A percentile compares a stretch with the other conserved stretches of the same genome.
Conservation (phyloP, 1,140 invertebrate genomes). For the Tribolium madens region DNA sequence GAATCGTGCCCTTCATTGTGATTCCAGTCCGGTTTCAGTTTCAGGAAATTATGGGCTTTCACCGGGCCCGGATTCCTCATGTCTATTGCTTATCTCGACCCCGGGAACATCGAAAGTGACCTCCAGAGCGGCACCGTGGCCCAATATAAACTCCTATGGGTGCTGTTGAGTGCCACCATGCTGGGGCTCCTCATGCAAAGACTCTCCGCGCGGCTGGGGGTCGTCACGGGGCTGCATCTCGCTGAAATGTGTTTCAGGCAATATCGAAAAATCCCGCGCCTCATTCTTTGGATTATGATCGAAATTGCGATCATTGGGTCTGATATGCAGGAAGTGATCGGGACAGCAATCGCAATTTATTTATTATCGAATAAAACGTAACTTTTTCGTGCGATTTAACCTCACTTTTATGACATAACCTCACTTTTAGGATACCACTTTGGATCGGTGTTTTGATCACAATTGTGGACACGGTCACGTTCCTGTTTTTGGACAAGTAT, state of each 20-base stretch:
- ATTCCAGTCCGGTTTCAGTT: conserved; percentile 78
- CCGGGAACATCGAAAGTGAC: conserved; percentile 95
- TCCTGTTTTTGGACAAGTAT: conserved; percentile 92
- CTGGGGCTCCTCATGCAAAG: conserved; percentile 91
- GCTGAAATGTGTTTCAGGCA: conserved; percentile 87
- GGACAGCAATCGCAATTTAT: conserved; percentile 91
- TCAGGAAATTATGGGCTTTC: conserved; percentile 92
- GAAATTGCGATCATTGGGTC: conserved; percentile 95
- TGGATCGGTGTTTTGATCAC: conserved; percentile 92
- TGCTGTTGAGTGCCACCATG: conserved; percentile 87
- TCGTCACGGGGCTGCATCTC: conserved; percentile 78
- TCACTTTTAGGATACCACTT: conserved; percentile 78
- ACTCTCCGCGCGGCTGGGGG: conserved; percentile 82
- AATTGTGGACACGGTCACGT: conserved; percentile 91
- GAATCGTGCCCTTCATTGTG: neutral
- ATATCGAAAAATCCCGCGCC: conserved; percentile 82
- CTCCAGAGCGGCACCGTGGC: conserved; percentile 86
- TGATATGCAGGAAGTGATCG: conserved; percentile 95
- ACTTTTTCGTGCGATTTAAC: conserved; percentile 22
- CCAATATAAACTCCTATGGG: conserved; percentile 87
- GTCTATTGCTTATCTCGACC: conserved; percentile 95
- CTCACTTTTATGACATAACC: conserved; percentile 4
- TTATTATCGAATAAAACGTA: conserved; percentile 86
- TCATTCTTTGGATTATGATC: conserved; percentile 93
- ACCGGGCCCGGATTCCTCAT: conserved; percentile 94